A percentile compares a stretch with the other conserved stretches of the same genome.
Conservation (phyloP, 2,113 vertebrate species). For the human region DNA sequence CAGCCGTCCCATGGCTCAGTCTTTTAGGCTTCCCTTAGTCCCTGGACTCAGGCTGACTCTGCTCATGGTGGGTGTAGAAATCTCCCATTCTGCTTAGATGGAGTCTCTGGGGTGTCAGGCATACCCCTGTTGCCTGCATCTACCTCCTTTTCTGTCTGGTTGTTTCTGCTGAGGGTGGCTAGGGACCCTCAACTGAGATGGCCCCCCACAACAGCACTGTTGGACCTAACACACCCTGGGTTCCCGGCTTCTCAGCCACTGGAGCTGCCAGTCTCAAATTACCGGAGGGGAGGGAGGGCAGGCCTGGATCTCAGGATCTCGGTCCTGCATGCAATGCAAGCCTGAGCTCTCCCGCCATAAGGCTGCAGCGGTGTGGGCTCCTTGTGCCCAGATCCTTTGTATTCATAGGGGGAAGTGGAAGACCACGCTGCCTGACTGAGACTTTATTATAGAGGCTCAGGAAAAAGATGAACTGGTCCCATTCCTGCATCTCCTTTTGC, state of each 20-base stretch:
- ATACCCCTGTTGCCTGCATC: background rate
- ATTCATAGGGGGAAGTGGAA: background rate
- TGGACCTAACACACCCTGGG: background rate
- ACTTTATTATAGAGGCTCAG: background rate
- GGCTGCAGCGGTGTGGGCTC: background rate
- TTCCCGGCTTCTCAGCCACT: background rate
- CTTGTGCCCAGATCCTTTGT: background rate
- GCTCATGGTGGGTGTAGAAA: background rate
- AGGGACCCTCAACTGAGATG: background rate
- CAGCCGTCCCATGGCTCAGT: accelerated
- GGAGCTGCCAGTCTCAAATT: slow-evolving; percentile 76
- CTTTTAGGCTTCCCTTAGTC: background rate
- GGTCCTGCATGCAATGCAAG: background rate
- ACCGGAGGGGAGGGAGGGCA: slow-evolving; percentile 24
- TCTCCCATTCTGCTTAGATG: background rate
- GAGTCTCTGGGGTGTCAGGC: background rate
- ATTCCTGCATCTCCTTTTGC: slow-evolving; percentile 58
- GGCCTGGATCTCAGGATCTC: background rate
- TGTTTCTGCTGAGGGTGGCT: background rate
- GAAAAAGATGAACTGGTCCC: slow-evolving; percentile 66
- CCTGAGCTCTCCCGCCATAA: background rate
- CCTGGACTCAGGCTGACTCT: background rate
- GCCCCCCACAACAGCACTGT: background rate
- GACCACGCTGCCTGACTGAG: background rate
- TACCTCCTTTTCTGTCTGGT: background rate